Conservation (phyloP, 2,797 vertebrate genomes). For the Harpagifer antarcticus region DNA sequence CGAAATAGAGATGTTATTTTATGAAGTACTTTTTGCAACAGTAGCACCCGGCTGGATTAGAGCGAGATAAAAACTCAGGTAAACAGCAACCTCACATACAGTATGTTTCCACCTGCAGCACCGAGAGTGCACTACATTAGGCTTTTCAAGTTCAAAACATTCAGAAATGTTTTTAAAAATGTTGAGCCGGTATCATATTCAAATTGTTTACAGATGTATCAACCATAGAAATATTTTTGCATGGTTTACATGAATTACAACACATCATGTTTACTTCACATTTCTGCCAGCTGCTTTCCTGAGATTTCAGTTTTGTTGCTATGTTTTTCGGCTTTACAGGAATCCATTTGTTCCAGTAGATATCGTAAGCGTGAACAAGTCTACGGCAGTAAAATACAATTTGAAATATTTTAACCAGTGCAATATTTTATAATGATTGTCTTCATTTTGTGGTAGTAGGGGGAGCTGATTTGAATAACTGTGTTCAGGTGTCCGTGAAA, state of each 20-base stretch:
- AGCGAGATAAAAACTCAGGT: slow-evolving; percentile 24
- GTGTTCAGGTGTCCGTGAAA: neutral
- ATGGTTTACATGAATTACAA: neutral
- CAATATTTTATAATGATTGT: neutral
- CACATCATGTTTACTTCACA: neutral
- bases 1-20: slow-evolving; percentile 49
- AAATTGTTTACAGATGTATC: slow-evolving; percentile 7
- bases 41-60: slow-evolving; percentile 18
- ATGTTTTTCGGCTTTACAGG: neutral
- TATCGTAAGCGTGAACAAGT: neutral
- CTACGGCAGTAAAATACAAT: neutral
- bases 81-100: slow-evolving; percentile 17
- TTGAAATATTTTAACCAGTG: neutral
- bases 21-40: slow-evolving; percentile 22
- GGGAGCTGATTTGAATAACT: neutral
- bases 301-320: too few relatives aligned
- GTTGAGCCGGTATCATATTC: neutral
- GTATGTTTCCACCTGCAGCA: neutral
- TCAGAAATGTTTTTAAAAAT: neutral
- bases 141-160: neutral
- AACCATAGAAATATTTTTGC: neutral
- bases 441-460: neutral
- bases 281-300: neutral
- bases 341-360: slow-evolving; percentile 3
- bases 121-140: neutral